A percentile compares a stretch with the other conserved stretches of the same genome.
Conservation (phyloP, 2,113 vertebrate genomes). For the Marcusenius ussheri region DNA sequence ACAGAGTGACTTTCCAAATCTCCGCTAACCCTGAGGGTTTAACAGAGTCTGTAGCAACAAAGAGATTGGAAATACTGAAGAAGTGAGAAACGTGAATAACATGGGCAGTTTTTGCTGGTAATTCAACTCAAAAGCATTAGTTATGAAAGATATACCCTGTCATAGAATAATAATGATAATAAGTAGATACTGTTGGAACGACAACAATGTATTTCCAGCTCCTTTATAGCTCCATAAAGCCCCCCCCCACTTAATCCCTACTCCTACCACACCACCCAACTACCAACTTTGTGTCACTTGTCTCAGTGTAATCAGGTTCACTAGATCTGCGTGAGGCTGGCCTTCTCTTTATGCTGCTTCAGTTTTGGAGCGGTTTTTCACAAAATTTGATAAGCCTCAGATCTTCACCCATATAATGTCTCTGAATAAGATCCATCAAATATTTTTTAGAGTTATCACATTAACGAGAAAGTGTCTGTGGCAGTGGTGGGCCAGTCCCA, state of each 20-base stretch:
- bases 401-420: neutral
- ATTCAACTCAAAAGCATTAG: neutral
- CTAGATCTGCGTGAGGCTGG: neutral
- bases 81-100: neutral
- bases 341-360: neutral
- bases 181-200: neutral
- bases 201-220: neutral
- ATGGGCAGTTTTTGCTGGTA: neutral
- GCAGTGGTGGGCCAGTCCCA: neutral
- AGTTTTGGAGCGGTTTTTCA: neutral
- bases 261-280: neutral
- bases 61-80: neutral
- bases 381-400: neutral
- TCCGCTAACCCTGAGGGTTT: neutral
- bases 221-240: neutral
- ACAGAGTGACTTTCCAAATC: neutral
- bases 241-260: neutral
- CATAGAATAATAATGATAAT: neutral
- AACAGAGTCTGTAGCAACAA: neutral
- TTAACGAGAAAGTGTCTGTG: neutral
- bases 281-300: neutral
- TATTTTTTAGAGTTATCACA: neutral
- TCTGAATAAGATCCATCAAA: neutral
- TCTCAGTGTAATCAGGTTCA: neutral
- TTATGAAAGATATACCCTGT: neutral